Conservation (phyloP, 1,140 invertebrate genomes). For the Saccostrea glomerata region DNA sequence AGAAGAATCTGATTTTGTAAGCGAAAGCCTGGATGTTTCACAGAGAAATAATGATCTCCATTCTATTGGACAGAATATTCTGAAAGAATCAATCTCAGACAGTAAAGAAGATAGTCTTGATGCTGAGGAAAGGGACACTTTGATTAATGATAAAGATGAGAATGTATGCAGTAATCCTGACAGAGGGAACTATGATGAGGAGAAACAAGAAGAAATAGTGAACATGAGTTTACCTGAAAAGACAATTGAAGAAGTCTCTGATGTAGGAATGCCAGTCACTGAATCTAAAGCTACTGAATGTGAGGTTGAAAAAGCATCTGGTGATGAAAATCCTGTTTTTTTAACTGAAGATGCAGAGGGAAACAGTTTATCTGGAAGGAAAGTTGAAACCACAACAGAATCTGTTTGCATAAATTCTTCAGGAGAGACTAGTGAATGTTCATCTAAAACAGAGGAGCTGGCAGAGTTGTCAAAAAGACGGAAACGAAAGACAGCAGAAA, state of each 20-base stretch:
- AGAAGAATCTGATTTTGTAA: background rate
- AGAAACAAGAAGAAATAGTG: background rate
- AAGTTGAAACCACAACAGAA: background rate
- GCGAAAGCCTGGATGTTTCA: background rate
- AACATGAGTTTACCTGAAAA: background rate
- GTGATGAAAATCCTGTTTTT: background rate
- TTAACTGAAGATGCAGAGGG: background rate
- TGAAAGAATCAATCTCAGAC: background rate
- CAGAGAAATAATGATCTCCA: background rate
- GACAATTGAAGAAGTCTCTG: background rate
- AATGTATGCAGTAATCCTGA: background rate
- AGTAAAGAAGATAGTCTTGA: background rate
- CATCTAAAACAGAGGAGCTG: background rate
- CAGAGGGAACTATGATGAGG: background rate
- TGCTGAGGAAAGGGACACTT: background rate
- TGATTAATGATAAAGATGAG: background rate
- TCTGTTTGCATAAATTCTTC: background rate
- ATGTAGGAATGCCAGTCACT: background rate
- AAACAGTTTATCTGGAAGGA: background rate
- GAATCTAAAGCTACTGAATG: background rate
- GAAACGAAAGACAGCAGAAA: background rate
- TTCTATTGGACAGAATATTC: background rate
- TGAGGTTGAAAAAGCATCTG: background rate
- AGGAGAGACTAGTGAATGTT: background rate
- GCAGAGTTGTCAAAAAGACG: background rate